Evolutionary conservation across 2,113 vertebrate genomes (phyloP), one percentile per base, ranked within the genome.

Genomic region (Chlamydotis undulata): DNA sequence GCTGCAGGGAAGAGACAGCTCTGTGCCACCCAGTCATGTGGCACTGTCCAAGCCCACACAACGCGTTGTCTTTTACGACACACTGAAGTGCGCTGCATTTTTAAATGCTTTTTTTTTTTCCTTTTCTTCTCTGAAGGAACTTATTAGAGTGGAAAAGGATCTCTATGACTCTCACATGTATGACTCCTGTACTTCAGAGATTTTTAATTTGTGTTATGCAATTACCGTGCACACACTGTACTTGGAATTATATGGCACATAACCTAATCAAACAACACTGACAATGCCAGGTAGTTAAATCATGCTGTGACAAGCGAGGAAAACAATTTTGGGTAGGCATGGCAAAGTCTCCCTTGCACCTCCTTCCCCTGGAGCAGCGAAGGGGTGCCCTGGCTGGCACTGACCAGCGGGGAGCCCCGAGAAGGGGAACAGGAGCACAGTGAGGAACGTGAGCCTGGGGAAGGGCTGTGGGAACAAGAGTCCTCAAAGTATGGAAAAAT

Each of bases 71-170:
- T 94, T 92, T 77, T 77, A 96, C 87, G 90, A 83, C 67, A 65
- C 64, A 37, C 63, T 70, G 52, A 91, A 92, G 28, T 28, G 41
- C 87, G 39, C 64, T 75, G 57, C 17, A 23, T 60, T 87, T 95
- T 82, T 81, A 41, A 33, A 53, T 67, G 53, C 2, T 31, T 84
- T 16, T 93, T 67, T 41, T 37, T 37, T 69, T 41, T 37, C 9
- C 52, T 84, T 85, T 77, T 84, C 84, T 92, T 90, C 71, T 94
- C 37, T 63, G 75, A 74, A 94, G 80, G 55, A 95, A 69, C 57
- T 96, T 80, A 96, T 93, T 89, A 87, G 91, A 86, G 74, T 76
- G 52, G 76, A 49, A 89, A 92, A 83, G 69, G 28, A 50, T 75
- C 80, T 93, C 33, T 56, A 5, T 1, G 10, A 88, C 55, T 90